Conservation (phyloP, 2,797 vertebrate species). For the Tadarida brasiliensis region DNA sequence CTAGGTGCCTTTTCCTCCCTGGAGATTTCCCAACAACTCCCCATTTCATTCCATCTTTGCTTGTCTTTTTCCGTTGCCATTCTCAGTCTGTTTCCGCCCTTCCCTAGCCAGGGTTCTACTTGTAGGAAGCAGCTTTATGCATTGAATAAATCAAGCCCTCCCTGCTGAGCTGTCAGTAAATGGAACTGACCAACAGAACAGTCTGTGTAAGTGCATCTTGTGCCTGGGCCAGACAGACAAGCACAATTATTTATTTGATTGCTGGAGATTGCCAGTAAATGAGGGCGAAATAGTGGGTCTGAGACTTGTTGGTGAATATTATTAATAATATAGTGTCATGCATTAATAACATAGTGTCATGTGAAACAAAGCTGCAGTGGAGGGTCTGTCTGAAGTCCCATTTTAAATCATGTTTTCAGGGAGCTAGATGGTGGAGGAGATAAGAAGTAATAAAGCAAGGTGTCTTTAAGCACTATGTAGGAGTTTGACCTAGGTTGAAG, state of each 20-base stretch:
- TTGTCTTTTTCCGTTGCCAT: background rate
- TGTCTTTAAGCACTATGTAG: background rate
- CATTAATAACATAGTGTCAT: constrained; percentile 59
- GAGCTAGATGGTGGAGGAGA: background rate
- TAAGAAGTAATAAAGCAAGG: constrained; percentile 19
- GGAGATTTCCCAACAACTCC: background rate
- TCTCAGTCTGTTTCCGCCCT: background rate
- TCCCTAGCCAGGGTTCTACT: background rate
- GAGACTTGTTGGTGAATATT: constrained; percentile 58
- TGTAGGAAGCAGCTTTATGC: constrained; percentile 1
- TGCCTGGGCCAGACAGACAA: background rate
- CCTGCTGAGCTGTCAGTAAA: constrained; percentile 64
- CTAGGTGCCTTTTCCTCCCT: background rate
- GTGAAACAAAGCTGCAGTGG: background rate
- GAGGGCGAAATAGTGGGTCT: constrained; percentile 63
- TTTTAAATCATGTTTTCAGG: constrained; percentile 51
- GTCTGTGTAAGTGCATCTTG: background rate
- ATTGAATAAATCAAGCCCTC: constrained; percentile 31
- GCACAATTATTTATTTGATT: background rate
- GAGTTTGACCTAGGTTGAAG: background rate
- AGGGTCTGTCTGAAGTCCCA: constrained; percentile 26
- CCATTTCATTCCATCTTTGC: background rate
- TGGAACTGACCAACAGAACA: constrained; percentile 19
- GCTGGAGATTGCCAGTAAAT: constrained; percentile 48
- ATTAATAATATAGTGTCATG: constrained; percentile 61